These are phyloP conservation scores for Atta colombica DNA, from an alignment of 1,140 invertebrate genomes.

Conservation along the genomic window DNA sequence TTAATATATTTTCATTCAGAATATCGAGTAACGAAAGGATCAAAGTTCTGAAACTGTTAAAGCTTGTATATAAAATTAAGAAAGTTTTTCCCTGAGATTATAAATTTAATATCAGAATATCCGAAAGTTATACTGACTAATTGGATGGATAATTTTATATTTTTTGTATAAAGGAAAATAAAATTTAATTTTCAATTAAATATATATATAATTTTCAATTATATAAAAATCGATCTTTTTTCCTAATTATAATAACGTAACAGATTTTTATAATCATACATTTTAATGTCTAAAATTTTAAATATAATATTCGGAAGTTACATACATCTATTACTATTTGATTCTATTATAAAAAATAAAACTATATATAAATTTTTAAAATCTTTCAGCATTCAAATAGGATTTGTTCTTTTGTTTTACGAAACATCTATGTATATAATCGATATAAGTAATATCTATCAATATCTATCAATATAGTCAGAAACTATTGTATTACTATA, in stretches of 20 bases:
- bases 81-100: background rate
- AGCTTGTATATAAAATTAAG: slow-evolving; percentile 7
- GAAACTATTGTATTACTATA: too few species aligned
- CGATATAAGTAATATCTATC: too few species aligned
- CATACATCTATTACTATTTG: background rate
- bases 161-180: background rate
- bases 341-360: background rate
- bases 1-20: slow-evolving; percentile 51
- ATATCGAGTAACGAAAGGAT: slow-evolving; percentile 33
- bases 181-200: background rate
- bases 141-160: background rate
- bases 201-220: background rate
- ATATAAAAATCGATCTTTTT: background rate
- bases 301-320: background rate
- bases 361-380: background rate
- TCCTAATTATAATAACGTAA: background rate
- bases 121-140: background rate
- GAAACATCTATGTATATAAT: background rate
- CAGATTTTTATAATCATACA: background rate
- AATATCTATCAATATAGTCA: too few species aligned
- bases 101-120: slow-evolving; percentile 13
- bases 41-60: slow-evolving; percentile 1
- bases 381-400: background rate
- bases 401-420: background rate
- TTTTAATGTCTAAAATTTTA: background rate